Evolutionary conservation across 2,888 invertebrate species (phyloP).

Genomic region (Caenorhabditis wallacei): DNA sequence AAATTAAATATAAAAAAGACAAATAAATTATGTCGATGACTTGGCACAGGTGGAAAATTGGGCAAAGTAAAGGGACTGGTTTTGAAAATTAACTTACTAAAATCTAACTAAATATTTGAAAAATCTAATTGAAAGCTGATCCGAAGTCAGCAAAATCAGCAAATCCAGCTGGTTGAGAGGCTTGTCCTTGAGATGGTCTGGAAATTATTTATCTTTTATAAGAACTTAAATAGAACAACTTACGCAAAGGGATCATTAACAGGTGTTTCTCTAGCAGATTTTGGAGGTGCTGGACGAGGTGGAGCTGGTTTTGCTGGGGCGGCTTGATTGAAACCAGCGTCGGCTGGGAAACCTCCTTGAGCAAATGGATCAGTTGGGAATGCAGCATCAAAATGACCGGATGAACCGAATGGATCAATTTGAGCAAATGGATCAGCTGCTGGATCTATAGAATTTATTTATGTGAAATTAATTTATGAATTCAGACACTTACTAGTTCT

Average conservation of each 20-base stretch:
- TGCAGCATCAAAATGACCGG: conserved; percentile 55
- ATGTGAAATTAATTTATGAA: background rate
- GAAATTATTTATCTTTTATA: conserved; percentile 4
- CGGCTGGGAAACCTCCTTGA: conserved; percentile 57
- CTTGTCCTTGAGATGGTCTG: conserved; percentile 66
- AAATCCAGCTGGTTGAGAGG: conserved; percentile 66
- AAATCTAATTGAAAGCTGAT: conserved; percentile 65
- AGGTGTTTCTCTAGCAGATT: conserved; percentile 68
- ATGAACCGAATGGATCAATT: conserved; percentile 67
- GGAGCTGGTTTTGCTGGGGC: conserved; percentile 62
- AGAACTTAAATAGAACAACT: conserved; percentile 17
- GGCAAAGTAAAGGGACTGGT: conserved; percentile 46
- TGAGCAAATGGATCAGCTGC: conserved; percentile 71
- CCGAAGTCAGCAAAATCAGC: conserved; percentile 78
- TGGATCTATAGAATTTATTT: conserved; percentile 48
- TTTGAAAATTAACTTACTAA: background rate
- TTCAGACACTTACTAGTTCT: conserved; percentile 29
- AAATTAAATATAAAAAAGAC: background rate
- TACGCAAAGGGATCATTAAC: conserved; percentile 75
- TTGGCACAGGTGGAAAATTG: conserved; percentile 49
- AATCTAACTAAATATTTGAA: background rate
- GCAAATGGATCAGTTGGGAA: conserved; percentile 69
- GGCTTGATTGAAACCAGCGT: conserved; percentile 34
- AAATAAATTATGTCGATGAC: conserved; percentile 52
- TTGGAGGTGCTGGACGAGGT: conserved; percentile 73